Base-by-base conservation (phyloP, 2,113 vertebrate genomes). In the Hippocampus abdominalis region DNA sequence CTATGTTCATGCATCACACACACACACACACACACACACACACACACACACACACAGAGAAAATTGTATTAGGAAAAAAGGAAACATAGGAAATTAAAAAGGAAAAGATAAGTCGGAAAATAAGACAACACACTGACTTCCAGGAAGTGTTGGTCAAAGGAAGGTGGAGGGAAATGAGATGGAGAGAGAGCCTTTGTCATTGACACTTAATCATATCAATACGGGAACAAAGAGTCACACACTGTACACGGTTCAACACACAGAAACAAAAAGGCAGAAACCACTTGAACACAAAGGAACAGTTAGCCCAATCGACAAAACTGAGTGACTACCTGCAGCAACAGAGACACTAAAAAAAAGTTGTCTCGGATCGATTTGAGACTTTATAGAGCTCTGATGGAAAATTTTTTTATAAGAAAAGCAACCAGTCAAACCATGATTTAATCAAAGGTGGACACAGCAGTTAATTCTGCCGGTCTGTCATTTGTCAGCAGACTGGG, bases 111-210 rank as follows among this genome's bases (percentile, higher is more conserved):
- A 39, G 54, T 59, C 27, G 44, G 59, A 67, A 73, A 77, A 76
- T 13, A n/a, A 73, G 71, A 77, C 70, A 65, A 90, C 89, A 88
- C 72, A 88, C 88, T 92, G 92, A 93, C 68, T 83, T 89, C 92
- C 89, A 88, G 91, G 91, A 90, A 25, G 65, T 54, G 67, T 76
- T 69, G 76, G 63, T 49, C 56, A 77, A 65, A 76, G 56, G 65
- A 53, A 48, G 42, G 66, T 68, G 76, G 72, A 75, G 74, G 5
- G 27, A 57, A 64, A 68, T 77, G 74, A 83, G 74, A 84, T 73
- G 74, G 64, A 78, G 63, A 81, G 78, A 77, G 69, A n/a, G 49
- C 68, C 77, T 74, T 75, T 73, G 69, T 85, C 75, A 73, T 68
- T 84, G 80, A 83, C 56, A 80, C 66, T 63, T 66, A 70, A 63